A percentile compares a stretch with the other conserved stretches of the same genome.
These are phyloP conservation scores for Hemitrygon akajei DNA, from an alignment of 2,797 vertebrate genomes.

Conservation along the genomic window DNA sequence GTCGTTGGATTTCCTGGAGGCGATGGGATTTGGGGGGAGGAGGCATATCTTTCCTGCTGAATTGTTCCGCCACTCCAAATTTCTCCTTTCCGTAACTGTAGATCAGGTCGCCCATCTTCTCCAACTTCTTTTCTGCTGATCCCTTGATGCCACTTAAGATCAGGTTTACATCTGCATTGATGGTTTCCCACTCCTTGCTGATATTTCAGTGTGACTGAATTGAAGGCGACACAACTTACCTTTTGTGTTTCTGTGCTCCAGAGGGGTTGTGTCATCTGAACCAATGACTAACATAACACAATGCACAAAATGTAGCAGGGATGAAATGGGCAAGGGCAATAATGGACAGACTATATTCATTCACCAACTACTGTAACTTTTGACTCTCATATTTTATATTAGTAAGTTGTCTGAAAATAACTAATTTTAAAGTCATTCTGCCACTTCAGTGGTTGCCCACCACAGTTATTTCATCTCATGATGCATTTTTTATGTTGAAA, in stretches of 20 bases:
- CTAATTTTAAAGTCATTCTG: neutral
- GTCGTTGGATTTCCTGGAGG: too few relatives aligned
- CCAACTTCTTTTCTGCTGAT: too few relatives aligned
- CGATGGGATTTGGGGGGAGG: too few relatives aligned
- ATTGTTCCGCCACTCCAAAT: too few relatives aligned
- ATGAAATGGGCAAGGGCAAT: neutral
- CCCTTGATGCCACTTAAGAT: too few relatives aligned
- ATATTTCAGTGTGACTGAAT: neutral
- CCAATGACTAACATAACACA: neutral
- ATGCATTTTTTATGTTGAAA: neutral
- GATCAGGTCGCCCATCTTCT: too few relatives aligned
- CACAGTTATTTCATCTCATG: neutral
- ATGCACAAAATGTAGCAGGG: neutral
- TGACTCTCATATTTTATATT: neutral
- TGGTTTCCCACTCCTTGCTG: too few relatives aligned
- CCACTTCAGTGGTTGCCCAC: neutral
- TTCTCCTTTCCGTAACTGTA: too few relatives aligned
- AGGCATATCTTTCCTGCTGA: too few relatives aligned
- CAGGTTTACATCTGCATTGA: too few relatives aligned
- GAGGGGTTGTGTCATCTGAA: neutral
- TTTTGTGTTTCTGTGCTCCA: neutral
- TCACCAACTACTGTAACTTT: neutral
- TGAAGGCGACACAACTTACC: neutral
- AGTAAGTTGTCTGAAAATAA: neutral
- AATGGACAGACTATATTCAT: neutral